Evolutionary conservation across 1,140 invertebrate species (phyloP), one percentile per base, ranked within the genome.

Genomic region (Nasonia giraulti): DNA sequence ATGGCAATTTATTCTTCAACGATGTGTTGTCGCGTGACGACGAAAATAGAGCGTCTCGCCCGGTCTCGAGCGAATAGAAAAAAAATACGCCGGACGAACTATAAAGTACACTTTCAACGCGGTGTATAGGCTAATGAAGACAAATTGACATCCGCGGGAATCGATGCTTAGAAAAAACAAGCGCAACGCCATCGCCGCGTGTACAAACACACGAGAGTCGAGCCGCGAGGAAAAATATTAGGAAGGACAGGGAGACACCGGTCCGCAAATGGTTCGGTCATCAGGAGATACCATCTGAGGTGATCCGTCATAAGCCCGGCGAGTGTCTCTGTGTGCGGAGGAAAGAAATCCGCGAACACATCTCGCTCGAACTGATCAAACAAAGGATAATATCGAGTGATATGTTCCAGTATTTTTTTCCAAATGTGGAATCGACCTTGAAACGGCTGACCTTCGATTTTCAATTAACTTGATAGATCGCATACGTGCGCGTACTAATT

Each of bases 241-340:
- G 12, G 5, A 77, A 69, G 12, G 50, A 69, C 66, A 20, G 75
- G 75, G 44, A 14, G 47, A 27, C 14, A n/a, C 7, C n/a, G 31
- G 47, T n/a, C 33, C 50, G 37, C 23, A 76, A 83, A 77, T 77
- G 83, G 33, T 50, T 37, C 33, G 77, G 76, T 84, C 68, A 84
- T 84, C 71, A 74, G 23, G 77, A 74, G 83, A 73, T 75, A 80
- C 23, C 62, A 85, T 85, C 47, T 80, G 23, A 2, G 75, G 69
- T 85, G 37, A 85, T 85, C 78, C 55, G 47, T 69, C 69, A 75
- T 33, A 62, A 62, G 55, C 17, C 20, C 2, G 47, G 55, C 17
- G 20, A 17, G 20, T 62, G 20, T 62, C 55, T 62, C 55, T 62
- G 17, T 17, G 55, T 62, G 20, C 17, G n/a, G 17, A 20, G 17